Evolutionary conservation across 2,113 vertebrate genomes (phyloP).

Genomic region (Phaethornis superciliosus): DNA sequence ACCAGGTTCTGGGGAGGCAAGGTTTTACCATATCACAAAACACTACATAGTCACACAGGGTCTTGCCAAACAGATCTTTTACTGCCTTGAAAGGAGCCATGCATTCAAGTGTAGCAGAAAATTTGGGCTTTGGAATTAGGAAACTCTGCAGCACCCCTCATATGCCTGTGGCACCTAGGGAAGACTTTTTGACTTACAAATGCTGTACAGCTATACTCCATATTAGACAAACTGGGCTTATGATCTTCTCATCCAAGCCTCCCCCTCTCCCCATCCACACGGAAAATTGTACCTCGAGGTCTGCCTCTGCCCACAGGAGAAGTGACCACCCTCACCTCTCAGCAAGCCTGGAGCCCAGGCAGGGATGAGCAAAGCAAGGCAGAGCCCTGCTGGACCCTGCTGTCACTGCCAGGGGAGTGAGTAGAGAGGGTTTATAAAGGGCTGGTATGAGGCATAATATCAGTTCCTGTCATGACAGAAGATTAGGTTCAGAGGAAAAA

Average conservation of each 20-base stretch:
- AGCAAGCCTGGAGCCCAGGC: neutral
- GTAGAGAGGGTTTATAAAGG: neutral
- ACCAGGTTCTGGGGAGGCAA: neutral
- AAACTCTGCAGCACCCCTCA: neutral
- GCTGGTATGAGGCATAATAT: neutral
- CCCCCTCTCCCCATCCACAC: neutral
- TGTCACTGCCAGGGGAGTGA: neutral
- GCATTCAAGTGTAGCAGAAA: neutral
- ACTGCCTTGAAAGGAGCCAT: neutral
- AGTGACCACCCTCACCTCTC: neutral
- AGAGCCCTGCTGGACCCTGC: neutral
- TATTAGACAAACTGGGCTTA: neutral
- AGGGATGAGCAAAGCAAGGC: neutral
- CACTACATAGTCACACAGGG: neutral
- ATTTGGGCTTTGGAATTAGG: neutral
- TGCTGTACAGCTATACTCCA: neutral
- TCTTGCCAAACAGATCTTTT: neutral
- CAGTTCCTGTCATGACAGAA: neutral
- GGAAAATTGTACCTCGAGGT: fast-evolving
- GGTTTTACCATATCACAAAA: neutral
- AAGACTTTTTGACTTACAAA: neutral
- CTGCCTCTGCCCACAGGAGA: neutral
- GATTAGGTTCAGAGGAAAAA: conserved; percentile 50
- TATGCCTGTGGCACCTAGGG: neutral
- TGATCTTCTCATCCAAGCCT: neutral